Base-by-base conservation (phyloP, 2,888 invertebrate genomes). In the Rhogogaster chlorosoma region DNA sequence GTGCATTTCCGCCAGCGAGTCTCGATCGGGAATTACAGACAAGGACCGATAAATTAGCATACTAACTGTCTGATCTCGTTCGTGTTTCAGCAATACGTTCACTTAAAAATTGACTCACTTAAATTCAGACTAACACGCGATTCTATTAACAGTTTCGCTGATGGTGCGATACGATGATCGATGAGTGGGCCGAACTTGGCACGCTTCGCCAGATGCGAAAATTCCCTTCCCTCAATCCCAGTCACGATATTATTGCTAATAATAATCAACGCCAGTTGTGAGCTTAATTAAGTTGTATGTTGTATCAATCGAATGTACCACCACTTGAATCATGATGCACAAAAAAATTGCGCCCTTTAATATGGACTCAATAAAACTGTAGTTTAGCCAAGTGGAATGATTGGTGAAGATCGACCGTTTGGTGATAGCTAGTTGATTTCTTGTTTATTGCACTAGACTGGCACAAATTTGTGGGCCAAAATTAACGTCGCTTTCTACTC, bases 371-470 rank as follows among this genome's bases (percentile, higher is more conserved):
- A 80, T 80, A 61, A 80, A 80, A 80, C 15, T 80, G 57, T 77
- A 77, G 53, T 77, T 77, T 77, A 77, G 77, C 53, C 77, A 77
- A 77, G 45, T 77, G 77, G 53, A 42, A 2, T 29, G 77, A 77
- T 77, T 77, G 77, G 77, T 32, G 45, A 75, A 71, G 36, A 75
- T 42, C n/a, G n/a, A 49, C 26, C 2, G 36, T 77, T 29, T 9
- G 26, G 29, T 61, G 22, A 5, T 38, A 38, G n/a, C 38, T 29
- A 26, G 15, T 80, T 61, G 5, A 38, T 80, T 80, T 80, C 0
- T 26, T 42, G 3, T 6, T 36, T 32, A 61, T 80, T 38, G 57
- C 2, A 32, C 29, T 49, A 38, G 6, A 32, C 29, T 49, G 32
- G 53, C 29, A 18, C 7, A 32, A 77, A 32, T 49, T 32, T 7